Evolutionary conservation across 2,888 invertebrate genomes (phyloP).

Genomic region (Tetrapedia diversipes): DNA sequence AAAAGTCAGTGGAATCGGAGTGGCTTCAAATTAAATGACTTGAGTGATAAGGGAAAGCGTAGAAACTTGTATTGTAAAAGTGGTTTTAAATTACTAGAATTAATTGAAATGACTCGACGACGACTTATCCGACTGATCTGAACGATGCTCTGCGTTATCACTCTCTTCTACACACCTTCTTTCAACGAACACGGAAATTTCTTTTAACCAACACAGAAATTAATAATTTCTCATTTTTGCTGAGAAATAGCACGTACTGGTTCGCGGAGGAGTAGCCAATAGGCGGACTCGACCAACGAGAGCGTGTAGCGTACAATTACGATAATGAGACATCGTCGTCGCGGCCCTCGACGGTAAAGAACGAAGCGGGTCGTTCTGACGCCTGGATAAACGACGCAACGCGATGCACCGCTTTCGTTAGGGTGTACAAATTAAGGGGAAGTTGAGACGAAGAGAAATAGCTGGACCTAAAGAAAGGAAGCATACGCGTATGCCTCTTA

Average conservation of each 20-base stretch:
- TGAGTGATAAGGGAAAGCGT: no score
- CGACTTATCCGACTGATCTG: no score
- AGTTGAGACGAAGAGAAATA: conserved; percentile 21
- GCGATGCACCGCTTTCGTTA: conserved; percentile 18
- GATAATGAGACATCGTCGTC: conserved; percentile 61
- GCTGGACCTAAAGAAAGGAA: no score
- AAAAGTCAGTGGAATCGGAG: no score
- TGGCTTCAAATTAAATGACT: no score
- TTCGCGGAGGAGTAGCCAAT: conserved; percentile 29
- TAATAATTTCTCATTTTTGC: background rate
- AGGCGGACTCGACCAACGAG: conserved; percentile 34
- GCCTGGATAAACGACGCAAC: conserved; percentile 25
- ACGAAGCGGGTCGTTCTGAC: conserved; percentile 41
- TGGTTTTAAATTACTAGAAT: no score
- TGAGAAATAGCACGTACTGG: conserved; percentile 14
- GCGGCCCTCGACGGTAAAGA: conserved; percentile 46
- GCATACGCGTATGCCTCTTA: no score
- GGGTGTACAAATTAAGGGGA: conserved; percentile 30
- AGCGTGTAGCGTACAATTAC: conserved; percentile 63
- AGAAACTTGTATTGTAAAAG: no score
- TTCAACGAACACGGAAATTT: no score
- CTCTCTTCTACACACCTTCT: background rate
- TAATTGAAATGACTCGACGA: no score
- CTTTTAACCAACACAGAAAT: no score
- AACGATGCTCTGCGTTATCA: no score